Conservation (phyloP, 1,140 invertebrate species). For the Drosophila aff. region DNA sequence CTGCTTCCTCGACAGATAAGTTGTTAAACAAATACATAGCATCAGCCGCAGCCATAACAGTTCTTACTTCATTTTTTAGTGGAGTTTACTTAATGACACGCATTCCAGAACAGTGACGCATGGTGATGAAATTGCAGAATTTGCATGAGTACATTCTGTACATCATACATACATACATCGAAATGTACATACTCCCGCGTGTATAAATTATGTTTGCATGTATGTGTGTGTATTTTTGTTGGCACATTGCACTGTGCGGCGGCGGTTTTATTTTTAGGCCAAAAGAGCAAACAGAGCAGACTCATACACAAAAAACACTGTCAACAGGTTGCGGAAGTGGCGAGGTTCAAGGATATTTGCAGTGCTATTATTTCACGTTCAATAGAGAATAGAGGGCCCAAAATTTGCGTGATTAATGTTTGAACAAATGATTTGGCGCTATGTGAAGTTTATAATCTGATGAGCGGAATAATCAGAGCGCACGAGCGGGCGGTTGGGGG, state of each 20-base stretch:
- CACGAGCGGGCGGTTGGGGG: conserved; percentile 27
- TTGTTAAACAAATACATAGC: conserved; percentile 49
- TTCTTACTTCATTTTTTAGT: conserved; percentile 13
- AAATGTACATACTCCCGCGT: conserved; percentile 6
- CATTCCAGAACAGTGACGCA: conserved; percentile 42
- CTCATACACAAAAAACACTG: conserved; percentile 49
- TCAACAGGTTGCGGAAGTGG: conserved; percentile 82
- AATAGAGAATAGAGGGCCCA: neutral
- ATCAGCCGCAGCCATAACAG: conserved; percentile 2
- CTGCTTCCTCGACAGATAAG: conserved; percentile 33
- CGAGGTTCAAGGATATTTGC: conserved; percentile 57
- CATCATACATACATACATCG: neutral
- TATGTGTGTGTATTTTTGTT: conserved; percentile 36
- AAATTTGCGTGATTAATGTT: conserved; percentile 51
- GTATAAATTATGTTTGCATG: conserved; percentile 4
- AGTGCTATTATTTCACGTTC: conserved; percentile 17
- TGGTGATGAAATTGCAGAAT: conserved; percentile 25
- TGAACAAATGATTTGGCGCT: conserved; percentile 59
- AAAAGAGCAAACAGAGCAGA: conserved; percentile 33
- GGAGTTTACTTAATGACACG: conserved; percentile 17
- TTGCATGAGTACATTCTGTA: neutral
- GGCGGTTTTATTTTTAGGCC: conserved; percentile 61
- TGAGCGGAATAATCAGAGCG: conserved; percentile 42
- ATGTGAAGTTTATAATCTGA: conserved; percentile 48
- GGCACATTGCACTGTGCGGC: conserved; percentile 72